These are phyloP conservation scores for Ictidomys tridecemlineatus DNA, from an alignment of 2,113 vertebrate species.

Conservation along the genomic window DNA sequence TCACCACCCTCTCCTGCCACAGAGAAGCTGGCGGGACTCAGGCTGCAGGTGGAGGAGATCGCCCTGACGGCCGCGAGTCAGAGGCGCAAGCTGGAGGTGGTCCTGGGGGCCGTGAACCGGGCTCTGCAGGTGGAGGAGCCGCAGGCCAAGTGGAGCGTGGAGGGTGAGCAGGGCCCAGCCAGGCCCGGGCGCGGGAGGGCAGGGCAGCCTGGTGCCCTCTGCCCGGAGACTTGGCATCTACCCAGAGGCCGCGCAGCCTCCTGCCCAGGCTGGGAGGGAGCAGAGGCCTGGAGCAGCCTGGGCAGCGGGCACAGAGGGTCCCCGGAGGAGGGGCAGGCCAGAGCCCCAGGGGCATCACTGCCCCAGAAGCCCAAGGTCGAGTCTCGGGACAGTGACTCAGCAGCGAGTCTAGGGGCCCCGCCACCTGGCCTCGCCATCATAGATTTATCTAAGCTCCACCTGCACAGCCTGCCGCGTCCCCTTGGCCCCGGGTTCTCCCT, in stretches of 20 bases:
- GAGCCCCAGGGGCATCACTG: too few species aligned
- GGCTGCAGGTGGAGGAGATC: constrained; percentile 92
- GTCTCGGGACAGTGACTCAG: too few species aligned
- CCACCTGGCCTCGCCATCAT: too few species aligned
- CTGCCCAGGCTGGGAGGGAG: not conserved
- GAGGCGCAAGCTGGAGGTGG: constrained; percentile 89
- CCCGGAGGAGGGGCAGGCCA: not conserved
- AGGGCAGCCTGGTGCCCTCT: not conserved
- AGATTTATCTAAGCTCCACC: rapidly evolving
- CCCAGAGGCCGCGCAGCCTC: not conserved
- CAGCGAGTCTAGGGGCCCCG: too few species aligned
- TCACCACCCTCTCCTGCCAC: not conserved
- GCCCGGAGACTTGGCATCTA: not conserved
- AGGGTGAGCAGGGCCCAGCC: constrained; percentile 87
- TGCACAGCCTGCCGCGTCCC: not conserved
- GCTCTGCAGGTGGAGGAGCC: constrained; percentile 87
- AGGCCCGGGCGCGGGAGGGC: rapidly evolving
- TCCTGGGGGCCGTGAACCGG: constrained; percentile 89
- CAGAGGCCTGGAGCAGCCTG: not conserved
- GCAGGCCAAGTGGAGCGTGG: constrained; percentile 91
- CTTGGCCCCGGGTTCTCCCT: not conserved
- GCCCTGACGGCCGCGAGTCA: constrained; percentile 90
- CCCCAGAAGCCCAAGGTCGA: not conserved
- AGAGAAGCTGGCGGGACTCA: constrained; percentile 89
- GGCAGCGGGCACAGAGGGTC: rapidly evolving